Percentiles rank a stretch among this genome's conserved stretches.
phyloP scores from a whole-genome alignment of 2,797 vertebrate species.

The Taenioides sp. region DNA sequence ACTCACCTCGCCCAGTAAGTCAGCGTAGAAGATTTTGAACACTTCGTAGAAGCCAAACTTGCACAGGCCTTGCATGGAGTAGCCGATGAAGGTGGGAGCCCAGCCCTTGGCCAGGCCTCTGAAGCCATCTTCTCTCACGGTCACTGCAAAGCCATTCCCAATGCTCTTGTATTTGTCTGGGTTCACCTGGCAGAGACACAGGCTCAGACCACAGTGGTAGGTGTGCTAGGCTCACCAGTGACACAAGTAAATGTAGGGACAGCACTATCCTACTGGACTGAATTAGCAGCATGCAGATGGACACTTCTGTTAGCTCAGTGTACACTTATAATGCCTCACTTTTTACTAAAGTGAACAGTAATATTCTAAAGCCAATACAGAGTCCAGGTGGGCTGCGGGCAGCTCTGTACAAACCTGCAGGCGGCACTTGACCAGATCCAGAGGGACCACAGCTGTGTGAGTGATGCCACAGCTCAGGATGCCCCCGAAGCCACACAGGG shows the following conservation, averaged over 20 bases:
- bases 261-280: background rate
- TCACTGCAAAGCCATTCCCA: conserved; percentile 89
- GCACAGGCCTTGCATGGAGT: conserved; percentile 97
- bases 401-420: conserved; percentile 78
- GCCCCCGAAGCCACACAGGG: conserved; percentile 82
- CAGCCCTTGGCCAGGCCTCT: conserved; percentile 94
- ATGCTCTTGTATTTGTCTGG: conserved; percentile 95
- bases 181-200: conserved; percentile 80
- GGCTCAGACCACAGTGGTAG: conserved; percentile 7
- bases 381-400: background rate
- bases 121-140: conserved; percentile 89
- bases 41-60: conserved; percentile 98
- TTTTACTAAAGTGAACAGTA: too few species aligned
- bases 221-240: background rate
- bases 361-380: background rate
- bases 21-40: conserved; percentile 92
- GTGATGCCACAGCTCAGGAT: conserved; percentile 84
- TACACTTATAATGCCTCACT: background rate
- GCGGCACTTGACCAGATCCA: conserved; percentile 84
- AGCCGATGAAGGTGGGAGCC: conserved; percentile 96
- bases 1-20: conserved; percentile 90
- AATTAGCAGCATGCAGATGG: background rate
- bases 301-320: background rate
- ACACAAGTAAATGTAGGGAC: background rate
- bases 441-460: conserved; percentile 82